phyloP scores from a whole-genome alignment of 64 coral and sea anemone genomes.

The Montipora sp. region DNA sequence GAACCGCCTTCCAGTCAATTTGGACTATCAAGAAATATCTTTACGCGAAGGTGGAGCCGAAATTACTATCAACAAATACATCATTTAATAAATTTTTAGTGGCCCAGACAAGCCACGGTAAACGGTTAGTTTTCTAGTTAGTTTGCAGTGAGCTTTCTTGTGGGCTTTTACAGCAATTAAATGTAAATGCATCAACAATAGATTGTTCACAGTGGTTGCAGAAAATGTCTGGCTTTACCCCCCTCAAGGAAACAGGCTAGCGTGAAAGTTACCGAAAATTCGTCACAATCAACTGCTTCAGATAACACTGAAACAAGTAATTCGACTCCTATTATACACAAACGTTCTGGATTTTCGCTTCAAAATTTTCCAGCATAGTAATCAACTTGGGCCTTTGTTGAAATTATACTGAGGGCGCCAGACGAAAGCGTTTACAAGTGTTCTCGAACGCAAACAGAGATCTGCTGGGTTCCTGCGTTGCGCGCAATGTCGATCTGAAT shows the following conservation, averaged over 20 bases:
- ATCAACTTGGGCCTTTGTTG: neutral
- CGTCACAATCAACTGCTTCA: neutral
- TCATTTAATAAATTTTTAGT: conserved; percentile 58
- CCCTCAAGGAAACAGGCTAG: neutral
- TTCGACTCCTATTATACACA: neutral
- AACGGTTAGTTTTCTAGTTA: conserved; percentile 46
- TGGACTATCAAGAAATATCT: conserved; percentile 42
- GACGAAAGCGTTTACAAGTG: neutral
- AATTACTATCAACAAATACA: conserved; percentile 53
- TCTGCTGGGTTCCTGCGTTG: neutral
- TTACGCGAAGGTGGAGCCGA: conserved; percentile 34
- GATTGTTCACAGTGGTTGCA: neutral
- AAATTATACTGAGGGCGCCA: neutral
- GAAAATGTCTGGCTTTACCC: neutral
- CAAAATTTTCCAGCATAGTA: neutral
- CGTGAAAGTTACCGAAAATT: neutral
- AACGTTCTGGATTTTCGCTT: neutral
- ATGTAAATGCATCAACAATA: conserved; percentile 13
- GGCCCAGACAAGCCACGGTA: conserved; percentile 16
- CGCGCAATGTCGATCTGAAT: neutral
- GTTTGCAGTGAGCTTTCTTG: conserved; percentile 8
- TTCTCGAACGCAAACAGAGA: neutral
- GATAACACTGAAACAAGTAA: neutral
- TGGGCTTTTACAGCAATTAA: conserved; percentile 57
- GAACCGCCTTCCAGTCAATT: conserved; percentile 24